These are phyloP conservation scores for Anastatus disparis DNA, from an alignment of 1,140 invertebrate species.

Conservation along the genomic window DNA sequence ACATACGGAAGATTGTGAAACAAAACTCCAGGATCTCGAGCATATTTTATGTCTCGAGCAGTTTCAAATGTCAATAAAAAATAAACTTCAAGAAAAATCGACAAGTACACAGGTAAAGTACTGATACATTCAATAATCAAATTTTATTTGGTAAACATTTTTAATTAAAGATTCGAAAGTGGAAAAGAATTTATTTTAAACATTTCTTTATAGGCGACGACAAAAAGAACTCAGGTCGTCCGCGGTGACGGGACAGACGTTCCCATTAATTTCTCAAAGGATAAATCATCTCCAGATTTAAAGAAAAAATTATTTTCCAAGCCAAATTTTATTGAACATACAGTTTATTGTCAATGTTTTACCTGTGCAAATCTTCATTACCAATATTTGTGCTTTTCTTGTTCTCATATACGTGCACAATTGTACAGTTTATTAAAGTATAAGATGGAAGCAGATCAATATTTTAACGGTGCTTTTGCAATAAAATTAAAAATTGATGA, in stretches of 20 bases:
- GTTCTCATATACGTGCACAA: conserved; percentile 55
- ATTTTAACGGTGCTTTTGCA: conserved; percentile 56
- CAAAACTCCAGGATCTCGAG: conserved; percentile 57
- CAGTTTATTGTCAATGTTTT: conserved; percentile 53
- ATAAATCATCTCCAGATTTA: conserved; percentile 53
- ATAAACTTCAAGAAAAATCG: neutral
- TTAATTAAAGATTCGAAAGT: conserved; percentile 2
- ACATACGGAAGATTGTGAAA: conserved; percentile 54
- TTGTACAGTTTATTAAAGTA: conserved; percentile 52
- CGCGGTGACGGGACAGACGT: conserved; percentile 41
- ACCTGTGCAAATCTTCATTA: conserved; percentile 54
- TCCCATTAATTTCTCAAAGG: conserved; percentile 44
- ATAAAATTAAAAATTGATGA: conserved; percentile 48
- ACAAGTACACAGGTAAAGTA: neutral
- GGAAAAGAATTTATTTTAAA: too few relatives aligned
- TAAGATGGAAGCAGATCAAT: conserved; percentile 45
- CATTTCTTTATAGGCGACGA: neutral
- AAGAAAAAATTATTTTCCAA: conserved; percentile 47
- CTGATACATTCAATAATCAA: neutral
- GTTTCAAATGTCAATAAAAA: conserved; percentile 42
- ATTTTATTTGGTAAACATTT: neutral
- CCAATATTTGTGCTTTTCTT: conserved; percentile 54
- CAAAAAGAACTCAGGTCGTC: neutral
- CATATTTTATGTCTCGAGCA: conserved; percentile 56
- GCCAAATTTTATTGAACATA: conserved; percentile 54